Base-by-base conservation (phyloP, 2,797 vertebrate genomes). In the Hypotaenidia philippensis region DNA sequence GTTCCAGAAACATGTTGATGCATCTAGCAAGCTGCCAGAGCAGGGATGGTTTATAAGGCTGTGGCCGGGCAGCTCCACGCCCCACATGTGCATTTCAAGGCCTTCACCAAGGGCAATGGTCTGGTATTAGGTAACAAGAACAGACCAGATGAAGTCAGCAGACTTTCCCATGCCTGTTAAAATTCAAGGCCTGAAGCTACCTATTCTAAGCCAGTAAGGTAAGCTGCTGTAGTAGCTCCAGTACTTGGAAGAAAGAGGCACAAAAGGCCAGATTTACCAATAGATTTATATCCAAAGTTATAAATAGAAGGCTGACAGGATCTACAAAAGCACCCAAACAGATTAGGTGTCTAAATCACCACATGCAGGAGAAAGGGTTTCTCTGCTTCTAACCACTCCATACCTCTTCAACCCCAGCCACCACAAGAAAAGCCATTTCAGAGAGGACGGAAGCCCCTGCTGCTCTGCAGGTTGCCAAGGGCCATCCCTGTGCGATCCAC, bases 271-370 rank as follows among this genome's bases (percentile, higher is more conserved):
- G 66, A 91, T 84, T 94, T 85, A 90, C 91, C 88, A 92, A 94
- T 64, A 91, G 90, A 94, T 93, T 83, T 87, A 40, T 93, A 90
- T 87, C 49, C 71, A 76, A 71, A 74, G 66, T 86, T 77, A 94
- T 90, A 96, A 95, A 96, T 93, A 96, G 96, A 91, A 93, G 75
- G 40, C 74, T 84, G 80, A 80, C 74, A 94, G 83, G 66, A 89
- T 91, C 79, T 89, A 75, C 52, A 92, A 83, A 87, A 87, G 65
- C 65, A 89, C 53, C 50, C 61, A 89, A 86, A 80, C 50, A 94
- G 94, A 92, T 94, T 57, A 93, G 80, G 53, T 63, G 60, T 64
- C 74, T 94, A 91, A 95, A 91, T 94, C 89, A 87, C 50, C 3
- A 2, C n/a, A 88, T 20, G 29, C 60, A 79, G 74, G 55, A 96